Base-by-base conservation (phyloP, 2,888 invertebrate genomes). In the Agrotis clavis region DNA sequence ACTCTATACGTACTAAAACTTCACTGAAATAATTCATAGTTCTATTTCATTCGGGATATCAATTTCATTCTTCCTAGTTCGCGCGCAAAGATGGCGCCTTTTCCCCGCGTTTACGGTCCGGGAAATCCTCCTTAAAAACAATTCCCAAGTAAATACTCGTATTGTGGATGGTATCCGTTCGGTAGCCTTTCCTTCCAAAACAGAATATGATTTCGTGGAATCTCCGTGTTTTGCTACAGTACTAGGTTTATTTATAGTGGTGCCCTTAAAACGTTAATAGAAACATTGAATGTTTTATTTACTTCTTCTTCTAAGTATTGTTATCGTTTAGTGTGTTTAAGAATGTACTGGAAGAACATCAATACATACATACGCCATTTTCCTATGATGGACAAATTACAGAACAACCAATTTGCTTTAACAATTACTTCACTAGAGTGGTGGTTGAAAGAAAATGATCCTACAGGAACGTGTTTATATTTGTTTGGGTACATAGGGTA, bases 61-160 rank as follows among this genome's bases (percentile, higher is more conserved):
- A 69, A 69, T 67, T 67, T 59, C 30, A 65, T 61, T 65, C 13
- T 60, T 54, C 35, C 41, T 56, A 71, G 30, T 61, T 74, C 3
- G 25, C 59, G 19, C 11, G 66, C 45, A 80, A 67, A 70, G 25
- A 67, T 76, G 65, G 63, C 35, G 35, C 16, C 65, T 64, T 77
- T 66, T 48, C 21, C 21, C 53, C 66, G 14, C 59, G 35, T 69
- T 70, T 51, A 71, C 60, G 62, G 68, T 64, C 66, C 65, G 47
- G 66, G 67, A 63, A 73, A 56, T 30, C 19, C 30, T 16, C 21
- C 19, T 62, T 57, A 54, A 53, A 48, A n/a, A 70, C 67, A 68
- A 51, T 73, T 60, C 48, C 47, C 35, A 64, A 63, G 67, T 73
- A 80, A 64, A 67, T 65, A n/a, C n/a, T n/a, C n/a, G n/a, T n/a